A percentile compares a stretch with the other conserved stretches of the same genome.
Conservation (phyloP, 2,797 vertebrate species). For the Acanthurus leucopareius region DNA sequence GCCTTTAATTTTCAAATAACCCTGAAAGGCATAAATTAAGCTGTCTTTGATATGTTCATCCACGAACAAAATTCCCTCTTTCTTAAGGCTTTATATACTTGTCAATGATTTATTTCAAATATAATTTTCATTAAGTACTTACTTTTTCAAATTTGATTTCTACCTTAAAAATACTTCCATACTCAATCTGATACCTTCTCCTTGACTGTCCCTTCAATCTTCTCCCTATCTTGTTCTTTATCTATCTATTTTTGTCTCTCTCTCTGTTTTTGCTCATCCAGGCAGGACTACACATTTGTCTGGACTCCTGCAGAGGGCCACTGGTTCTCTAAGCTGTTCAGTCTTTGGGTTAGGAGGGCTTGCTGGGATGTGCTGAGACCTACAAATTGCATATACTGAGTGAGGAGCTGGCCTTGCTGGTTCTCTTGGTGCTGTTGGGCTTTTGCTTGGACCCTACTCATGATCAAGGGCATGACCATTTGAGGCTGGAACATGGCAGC, state of each 20-base stretch:
- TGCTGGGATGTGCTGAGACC: constrained; percentile 87
- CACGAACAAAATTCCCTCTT: constrained; percentile 20
- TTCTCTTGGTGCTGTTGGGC: constrained; percentile 83
- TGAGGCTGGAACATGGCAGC: constrained; percentile 82
- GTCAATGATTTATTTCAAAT: neutral
- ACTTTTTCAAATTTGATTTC: neutral
- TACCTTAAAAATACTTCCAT: constrained; percentile 23
- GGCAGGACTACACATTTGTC: constrained; percentile 59
- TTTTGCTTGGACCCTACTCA: constrained; percentile 85
- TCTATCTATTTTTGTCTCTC: constrained; percentile 37
- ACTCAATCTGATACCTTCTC: constrained; percentile 32
- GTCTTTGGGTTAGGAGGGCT: constrained; percentile 88
- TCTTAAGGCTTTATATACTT: constrained; percentile 13
- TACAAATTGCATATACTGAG: constrained; percentile 86
- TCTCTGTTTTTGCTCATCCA: constrained; percentile 72
- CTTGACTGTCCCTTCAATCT: constrained; percentile 26
- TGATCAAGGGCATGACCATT: constrained; percentile 88
- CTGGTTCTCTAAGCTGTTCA: constrained; percentile 85
- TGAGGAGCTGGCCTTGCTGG: constrained; percentile 84
- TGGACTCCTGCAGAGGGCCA: constrained; percentile 80
- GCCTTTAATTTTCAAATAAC: constrained; percentile 66
- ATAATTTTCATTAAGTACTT: neutral
- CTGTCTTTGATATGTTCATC: constrained; percentile 50
- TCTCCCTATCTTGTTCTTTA: constrained; percentile 59
- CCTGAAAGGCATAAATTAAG: constrained; percentile 53